Evolutionary conservation across 64 coral and sea anemone genomes (phyloP).

Genomic region (Catalaphyllia jardinei): DNA sequence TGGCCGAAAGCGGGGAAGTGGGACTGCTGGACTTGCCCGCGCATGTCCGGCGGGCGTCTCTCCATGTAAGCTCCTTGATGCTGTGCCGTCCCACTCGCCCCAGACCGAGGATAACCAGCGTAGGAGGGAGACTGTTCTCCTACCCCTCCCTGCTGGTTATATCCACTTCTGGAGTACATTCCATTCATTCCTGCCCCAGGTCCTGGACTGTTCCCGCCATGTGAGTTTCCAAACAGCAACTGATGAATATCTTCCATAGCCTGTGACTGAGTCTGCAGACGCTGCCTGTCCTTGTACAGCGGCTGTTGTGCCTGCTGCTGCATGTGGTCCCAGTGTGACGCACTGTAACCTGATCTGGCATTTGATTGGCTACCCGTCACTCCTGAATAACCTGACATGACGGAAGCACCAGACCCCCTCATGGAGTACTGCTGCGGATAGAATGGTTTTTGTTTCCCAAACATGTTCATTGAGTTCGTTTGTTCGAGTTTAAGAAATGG

Average conservation of each 20-base stretch:
- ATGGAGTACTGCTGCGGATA: slow-evolving; percentile 66
- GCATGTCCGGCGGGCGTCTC: slow-evolving; percentile 63
- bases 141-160: slow-evolving; percentile 52
- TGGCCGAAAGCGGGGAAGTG: slow-evolving; percentile 68
- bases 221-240: slow-evolving; percentile 73
- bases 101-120: slow-evolving; percentile 63
- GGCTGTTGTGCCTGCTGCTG: slow-evolving; percentile 67
- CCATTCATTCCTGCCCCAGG: slow-evolving; percentile 60
- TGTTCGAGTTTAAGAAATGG: slow-evolving; percentile 86
- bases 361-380: slow-evolving; percentile 36
- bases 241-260: slow-evolving; percentile 93
- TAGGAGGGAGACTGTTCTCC: slow-evolving; percentile 21
- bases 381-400: slow-evolving; percentile 65
- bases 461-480: slow-evolving; percentile 37
- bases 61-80: slow-evolving; percentile 55
- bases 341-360: slow-evolving; percentile 41
- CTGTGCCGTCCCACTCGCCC: slow-evolving; percentile 41
- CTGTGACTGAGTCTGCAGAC: slow-evolving; percentile 50
- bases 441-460: slow-evolving; percentile 78
- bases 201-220: slow-evolving; percentile 45
- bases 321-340: slow-evolving; percentile 77
- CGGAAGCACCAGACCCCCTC: slow-evolving; percentile 27
- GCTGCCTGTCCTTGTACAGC: slow-evolving; percentile 61
- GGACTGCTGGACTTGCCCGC: slow-evolving; percentile 65
- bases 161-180: slow-evolving; percentile 54